Evolutionary conservation across 2,113 vertebrate genomes (phyloP).

Genomic region (Gobio gobio): DNA sequence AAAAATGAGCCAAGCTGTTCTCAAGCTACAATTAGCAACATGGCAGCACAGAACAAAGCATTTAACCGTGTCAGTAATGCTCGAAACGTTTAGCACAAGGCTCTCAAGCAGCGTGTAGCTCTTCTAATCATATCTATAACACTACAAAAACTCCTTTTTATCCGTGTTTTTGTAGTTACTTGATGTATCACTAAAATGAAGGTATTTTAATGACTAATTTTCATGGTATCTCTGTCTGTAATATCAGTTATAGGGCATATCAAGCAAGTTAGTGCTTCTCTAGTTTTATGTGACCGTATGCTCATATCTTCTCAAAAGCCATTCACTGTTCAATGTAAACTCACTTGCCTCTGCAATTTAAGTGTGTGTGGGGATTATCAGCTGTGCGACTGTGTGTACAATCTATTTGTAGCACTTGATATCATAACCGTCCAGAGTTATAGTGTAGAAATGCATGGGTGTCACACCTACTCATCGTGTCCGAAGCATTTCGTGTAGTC

Average conservation of each 20-base stretch:
- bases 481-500: slow-evolving; percentile 1
- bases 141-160: slow-evolving; percentile 25
- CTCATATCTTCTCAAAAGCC: slow-evolving; percentile 36
- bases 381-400: slow-evolving; percentile 54
- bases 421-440: slow-evolving; percentile 26
- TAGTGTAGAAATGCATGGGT: slow-evolving; percentile 37
- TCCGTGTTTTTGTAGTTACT: slow-evolving; percentile 17
- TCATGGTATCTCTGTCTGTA: slow-evolving; percentile 1
- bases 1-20: neutral
- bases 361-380: slow-evolving; percentile 50
- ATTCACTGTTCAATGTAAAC: slow-evolving; percentile 22
- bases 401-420: slow-evolving; percentile 49
- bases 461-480: slow-evolving; percentile 4
- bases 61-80: neutral
- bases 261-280: neutral
- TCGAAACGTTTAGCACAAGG: slow-evolving; percentile 12
- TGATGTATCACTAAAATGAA: slow-evolving; percentile 17
- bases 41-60: neutral
- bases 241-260: neutral
- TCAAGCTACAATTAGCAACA: slow-evolving; percentile 17
- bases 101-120: neutral
- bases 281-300: slow-evolving; percentile 9
- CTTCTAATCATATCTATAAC: neutral
- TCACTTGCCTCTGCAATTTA: neutral
- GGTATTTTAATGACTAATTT: slow-evolving; percentile 30